Evolutionary conservation across 2,113 vertebrate species (phyloP).

Genomic region (Ptilonorhynchus violaceus): DNA sequence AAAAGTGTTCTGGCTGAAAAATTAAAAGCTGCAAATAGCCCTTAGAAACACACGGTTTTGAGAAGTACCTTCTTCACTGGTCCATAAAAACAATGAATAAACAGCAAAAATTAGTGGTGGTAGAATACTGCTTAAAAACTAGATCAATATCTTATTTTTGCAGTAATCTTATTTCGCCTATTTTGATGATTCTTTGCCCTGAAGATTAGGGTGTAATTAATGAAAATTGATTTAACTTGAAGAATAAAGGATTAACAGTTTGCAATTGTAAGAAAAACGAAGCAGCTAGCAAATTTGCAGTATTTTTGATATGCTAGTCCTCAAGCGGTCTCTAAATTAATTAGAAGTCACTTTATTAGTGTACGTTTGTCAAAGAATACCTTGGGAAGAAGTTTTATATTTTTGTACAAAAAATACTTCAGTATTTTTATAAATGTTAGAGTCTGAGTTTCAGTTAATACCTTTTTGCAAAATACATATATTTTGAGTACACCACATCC

Average conservation of each 20-base stretch:
- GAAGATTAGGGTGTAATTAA: neutral
- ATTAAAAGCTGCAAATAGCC: neutral
- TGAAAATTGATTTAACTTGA: neutral
- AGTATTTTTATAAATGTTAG: neutral
- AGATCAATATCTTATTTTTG: neutral
- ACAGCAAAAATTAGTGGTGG: neutral
- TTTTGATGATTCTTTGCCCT: neutral
- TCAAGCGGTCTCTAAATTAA: neutral
- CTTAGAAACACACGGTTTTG: neutral
- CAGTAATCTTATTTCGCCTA: neutral
- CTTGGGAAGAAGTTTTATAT: neutral
- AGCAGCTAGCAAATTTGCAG: neutral
- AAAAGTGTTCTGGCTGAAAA: neutral
- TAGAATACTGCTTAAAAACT: neutral
- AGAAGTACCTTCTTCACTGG: neutral
- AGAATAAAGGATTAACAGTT: neutral
- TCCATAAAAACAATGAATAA: neutral
- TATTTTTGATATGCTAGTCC: neutral
- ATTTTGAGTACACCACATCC: neutral
- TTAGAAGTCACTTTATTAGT: neutral
- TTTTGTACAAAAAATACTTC: neutral
- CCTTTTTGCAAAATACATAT: neutral
- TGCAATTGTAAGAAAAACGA: neutral
- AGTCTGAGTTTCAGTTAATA: neutral
- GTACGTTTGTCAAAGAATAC: neutral